A percentile compares a stretch with the other conserved stretches of the same genome.
Evolutionary conservation across 2,888 invertebrate genomes (phyloP).

Genomic region (Pelosia muscerda): DNA sequence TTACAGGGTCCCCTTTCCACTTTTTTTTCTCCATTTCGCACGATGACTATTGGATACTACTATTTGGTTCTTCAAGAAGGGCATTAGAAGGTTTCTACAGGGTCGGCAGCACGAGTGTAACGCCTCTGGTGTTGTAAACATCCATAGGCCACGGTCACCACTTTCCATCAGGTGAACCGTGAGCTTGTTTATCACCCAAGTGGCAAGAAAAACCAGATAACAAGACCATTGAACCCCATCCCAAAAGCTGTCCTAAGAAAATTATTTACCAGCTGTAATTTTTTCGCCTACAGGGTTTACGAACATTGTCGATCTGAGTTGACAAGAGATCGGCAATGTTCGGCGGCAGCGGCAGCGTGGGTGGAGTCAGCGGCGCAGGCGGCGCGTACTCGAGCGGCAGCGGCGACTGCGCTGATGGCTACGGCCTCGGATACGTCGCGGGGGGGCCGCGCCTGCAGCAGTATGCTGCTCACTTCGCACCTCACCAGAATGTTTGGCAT

Average conservation of each 20-base stretch:
- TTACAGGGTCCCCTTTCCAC: no score
- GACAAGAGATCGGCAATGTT: conserved; percentile 45
- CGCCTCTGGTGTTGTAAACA: no score
- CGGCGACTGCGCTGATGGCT: conserved; percentile 72
- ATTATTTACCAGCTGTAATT: background rate
- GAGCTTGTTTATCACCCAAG: no score
- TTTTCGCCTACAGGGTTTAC: conserved; percentile 41
- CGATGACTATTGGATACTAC: no score
- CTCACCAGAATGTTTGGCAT: conserved; percentile 82
- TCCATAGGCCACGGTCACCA: no score
- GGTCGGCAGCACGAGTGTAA: no score
- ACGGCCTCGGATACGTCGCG: conserved; percentile 75
- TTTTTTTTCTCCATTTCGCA: no score
- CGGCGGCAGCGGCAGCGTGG: conserved; percentile 64
- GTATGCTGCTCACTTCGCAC: conserved; percentile 82
- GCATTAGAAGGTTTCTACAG: no score
- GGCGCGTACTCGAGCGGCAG: conserved; percentile 44
- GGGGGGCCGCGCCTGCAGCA: conserved; percentile 77
- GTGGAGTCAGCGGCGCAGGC: conserved; percentile 60
- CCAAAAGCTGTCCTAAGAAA: background rate
- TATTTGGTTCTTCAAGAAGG: no score
- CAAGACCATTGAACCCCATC: no score
- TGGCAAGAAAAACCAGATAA: no score
- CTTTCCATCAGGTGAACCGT: no score
- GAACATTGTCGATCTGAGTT: conserved; percentile 45